Conservation (phyloP, 2,797 vertebrate genomes). For the Coracias cyanogaster region DNA sequence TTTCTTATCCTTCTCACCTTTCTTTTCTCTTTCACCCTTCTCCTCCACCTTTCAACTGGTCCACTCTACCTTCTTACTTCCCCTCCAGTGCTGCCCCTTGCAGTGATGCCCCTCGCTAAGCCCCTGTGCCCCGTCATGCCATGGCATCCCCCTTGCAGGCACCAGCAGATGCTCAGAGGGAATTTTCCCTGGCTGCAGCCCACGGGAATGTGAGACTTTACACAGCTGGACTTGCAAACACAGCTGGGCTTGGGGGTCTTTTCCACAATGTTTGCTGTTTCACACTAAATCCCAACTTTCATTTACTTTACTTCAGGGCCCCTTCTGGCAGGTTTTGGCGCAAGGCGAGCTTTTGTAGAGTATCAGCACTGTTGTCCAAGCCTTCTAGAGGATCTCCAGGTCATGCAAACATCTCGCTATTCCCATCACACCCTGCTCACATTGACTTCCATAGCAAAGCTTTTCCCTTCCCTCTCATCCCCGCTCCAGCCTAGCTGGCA, state of each 20-base stretch:
- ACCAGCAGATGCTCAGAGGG: not conserved
- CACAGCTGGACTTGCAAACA: constrained; percentile 50
- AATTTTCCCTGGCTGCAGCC: constrained; percentile 4
- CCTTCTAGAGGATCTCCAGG: not conserved
- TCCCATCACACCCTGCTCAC: not conserved
- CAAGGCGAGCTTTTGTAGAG: not conserved
- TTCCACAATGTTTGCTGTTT: constrained; percentile 46
- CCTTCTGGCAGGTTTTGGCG: not conserved
- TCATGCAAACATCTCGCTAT: not conserved
- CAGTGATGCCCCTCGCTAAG: not conserved
- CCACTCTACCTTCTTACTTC: not conserved
- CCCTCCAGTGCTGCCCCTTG: not conserved
- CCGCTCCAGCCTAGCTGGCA: not conserved
- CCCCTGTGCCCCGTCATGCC: rapidly evolving
- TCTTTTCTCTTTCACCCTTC: not conserved
- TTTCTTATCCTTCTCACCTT: not conserved
- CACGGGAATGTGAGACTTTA: constrained; percentile 47
- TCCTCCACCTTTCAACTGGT: not conserved
- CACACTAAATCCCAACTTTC: not conserved
- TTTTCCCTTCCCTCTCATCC: not conserved
- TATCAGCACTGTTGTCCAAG: not conserved
- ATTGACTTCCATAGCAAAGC: rapidly evolving
- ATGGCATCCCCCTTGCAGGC: not conserved
- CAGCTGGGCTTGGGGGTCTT: constrained; percentile 34
- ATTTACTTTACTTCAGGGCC: not conserved